Evolutionary conservation across 1,140 invertebrate species (phyloP).

Genomic region (Bilobella aurantiaca): DNA sequence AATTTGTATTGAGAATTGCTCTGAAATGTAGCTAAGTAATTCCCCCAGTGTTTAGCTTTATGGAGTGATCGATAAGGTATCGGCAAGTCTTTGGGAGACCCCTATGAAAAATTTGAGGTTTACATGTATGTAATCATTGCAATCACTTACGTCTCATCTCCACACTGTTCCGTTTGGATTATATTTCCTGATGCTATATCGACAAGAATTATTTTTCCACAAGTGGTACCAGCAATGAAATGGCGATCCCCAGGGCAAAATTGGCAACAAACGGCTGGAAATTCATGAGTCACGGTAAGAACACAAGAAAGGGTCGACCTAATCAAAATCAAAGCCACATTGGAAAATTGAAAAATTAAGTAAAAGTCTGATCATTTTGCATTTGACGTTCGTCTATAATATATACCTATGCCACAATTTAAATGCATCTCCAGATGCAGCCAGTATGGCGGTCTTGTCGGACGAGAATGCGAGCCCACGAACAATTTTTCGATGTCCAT

Average conservation of each 20-base stretch:
- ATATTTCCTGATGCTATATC: slow-evolving; percentile 72
- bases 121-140: too few relatives aligned
- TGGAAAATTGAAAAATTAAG: neutral
- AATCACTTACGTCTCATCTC: slow-evolving; percentile 34
- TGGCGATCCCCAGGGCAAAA: slow-evolving; percentile 85
- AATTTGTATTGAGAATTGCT: too few relatives aligned
- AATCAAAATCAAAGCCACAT: slow-evolving; percentile 34
- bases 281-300: slow-evolving; percentile 57
- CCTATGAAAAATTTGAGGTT: too few relatives aligned
- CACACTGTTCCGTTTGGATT: slow-evolving; percentile 36
- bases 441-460: slow-evolving; percentile 73
- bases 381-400: slow-evolving; percentile 14
- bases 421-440: slow-evolving; percentile 71
- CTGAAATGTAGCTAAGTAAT: too few relatives aligned
- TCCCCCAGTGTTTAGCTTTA: too few relatives aligned
- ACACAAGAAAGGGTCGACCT: slow-evolving; percentile 67
- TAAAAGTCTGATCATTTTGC: neutral
- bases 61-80: too few relatives aligned
- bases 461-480: slow-evolving; percentile 77
- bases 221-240: slow-evolving; percentile 75
- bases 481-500: slow-evolving; percentile 82
- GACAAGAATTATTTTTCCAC: slow-evolving; percentile 73
- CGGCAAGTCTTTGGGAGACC: too few relatives aligned
- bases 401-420: slow-evolving; percentile 86
- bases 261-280: slow-evolving; percentile 54